Evolutionary conservation across 1,140 invertebrate genomes (phyloP), one percentile per base, ranked within the genome.

Genomic region (Cardiocondyla obscurior): DNA sequence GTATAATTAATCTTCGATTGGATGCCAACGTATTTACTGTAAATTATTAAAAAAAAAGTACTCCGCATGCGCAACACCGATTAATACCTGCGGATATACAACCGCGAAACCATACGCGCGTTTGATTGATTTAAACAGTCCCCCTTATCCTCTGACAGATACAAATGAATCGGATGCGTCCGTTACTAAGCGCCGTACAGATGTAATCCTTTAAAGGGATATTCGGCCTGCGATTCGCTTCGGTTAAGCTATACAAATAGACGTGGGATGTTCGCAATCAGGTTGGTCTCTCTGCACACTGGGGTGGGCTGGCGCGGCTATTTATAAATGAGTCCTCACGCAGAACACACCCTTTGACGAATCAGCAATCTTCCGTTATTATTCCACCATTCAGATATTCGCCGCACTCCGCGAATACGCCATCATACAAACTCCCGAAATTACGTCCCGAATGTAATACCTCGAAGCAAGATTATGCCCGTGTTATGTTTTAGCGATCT

Each of bases 171-270:
- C 90, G 90, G 89, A 92, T 88, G 89, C 82, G 88, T 70, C 81
- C 83, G 79, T 85, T 86, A 85, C 83, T 85, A 84, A 85, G 87
- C 85, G 85, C 84, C 86, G 86, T 89, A 90, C 88, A 86, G 90
- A 88, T 86, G 90, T 94, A 93, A 94, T 93, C 92, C 93, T 92
- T 92, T 93, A 93, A 92, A 94, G 90, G 92, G 92, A 93, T 92
- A 91, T 90, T 86, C 85, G 82, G 88, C 77, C 88, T 90, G 85
- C 90, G 90, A 92, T 91, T 92, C 90, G 91, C 83, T 91, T 92
- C 90, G 90, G 91, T 93, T 93, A 91, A 93, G 91, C 91, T 92
- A 89, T 93, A 93, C 90, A 94, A 94, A 94, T 92, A 93, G 90
- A 89, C 86, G 90, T 87, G 92, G 90, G 88, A 92, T 92, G 90